phyloP scores from a whole-genome alignment of 2,797 vertebrate species.

The Gambusia yucatana region DNA sequence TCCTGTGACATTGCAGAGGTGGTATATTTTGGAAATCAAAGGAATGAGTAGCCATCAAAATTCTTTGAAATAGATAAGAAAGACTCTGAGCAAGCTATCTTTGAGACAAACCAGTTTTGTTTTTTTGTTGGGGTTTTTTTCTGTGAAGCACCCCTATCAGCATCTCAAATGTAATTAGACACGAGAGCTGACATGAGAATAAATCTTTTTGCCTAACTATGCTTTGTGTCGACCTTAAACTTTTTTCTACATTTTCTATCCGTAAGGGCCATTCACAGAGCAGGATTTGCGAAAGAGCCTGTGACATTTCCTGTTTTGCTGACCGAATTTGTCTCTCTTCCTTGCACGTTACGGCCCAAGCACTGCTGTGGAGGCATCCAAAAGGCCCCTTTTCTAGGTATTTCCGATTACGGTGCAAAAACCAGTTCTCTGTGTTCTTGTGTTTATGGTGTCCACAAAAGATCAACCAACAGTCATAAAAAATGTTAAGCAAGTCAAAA shows the following conservation, averaged over 20 bases:
- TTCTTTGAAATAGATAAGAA: conserved; percentile 30
- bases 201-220: conserved; percentile 32
- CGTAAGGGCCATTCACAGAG: conserved; percentile 17
- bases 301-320: conserved; percentile 48
- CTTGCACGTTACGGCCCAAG: conserved; percentile 30
- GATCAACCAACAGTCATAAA: conserved; percentile 48
- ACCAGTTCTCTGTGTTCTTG: conserved; percentile 55
- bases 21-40: conserved; percentile 49
- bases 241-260: conserved; percentile 34
- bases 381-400: conserved; percentile 45
- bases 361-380: conserved; percentile 11
- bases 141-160: conserved; percentile 43
- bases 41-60: conserved; percentile 23
- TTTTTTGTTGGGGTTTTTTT: neutral
- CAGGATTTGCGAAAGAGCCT: conserved; percentile 25
- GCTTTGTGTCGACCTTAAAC: conserved; percentile 37
- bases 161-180: conserved; percentile 61
- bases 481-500: conserved; percentile 52
- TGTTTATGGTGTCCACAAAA: conserved; percentile 66
- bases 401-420: conserved; percentile 52
- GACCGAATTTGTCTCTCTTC: conserved; percentile 23
- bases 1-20: conserved; percentile 36
- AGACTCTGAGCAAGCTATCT: conserved; percentile 25
- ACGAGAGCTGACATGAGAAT: conserved; percentile 48
- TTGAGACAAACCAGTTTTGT: conserved; percentile 24